These are phyloP conservation scores for Forbesichthys papilliferus DNA, from an alignment of 2,113 vertebrate species.

Conservation along the genomic window DNA sequence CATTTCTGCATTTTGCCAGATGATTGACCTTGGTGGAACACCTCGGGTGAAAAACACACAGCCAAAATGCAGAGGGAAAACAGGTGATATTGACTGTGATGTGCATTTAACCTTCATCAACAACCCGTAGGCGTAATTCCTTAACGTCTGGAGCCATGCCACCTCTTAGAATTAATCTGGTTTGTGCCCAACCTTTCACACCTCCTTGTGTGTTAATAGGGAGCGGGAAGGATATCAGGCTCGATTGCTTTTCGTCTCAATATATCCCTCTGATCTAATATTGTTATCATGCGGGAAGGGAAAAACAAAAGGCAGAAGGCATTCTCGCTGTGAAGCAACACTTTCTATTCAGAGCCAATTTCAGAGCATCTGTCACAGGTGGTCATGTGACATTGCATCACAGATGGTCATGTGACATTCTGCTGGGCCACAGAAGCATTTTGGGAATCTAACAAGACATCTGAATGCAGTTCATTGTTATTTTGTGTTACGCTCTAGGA, in stretches of 20 bases:
- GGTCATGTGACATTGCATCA: slow-evolving; percentile 23
- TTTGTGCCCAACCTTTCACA: not conserved
- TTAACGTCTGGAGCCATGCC: slow-evolving; percentile 1
- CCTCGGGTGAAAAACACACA: slow-evolving; percentile 1
- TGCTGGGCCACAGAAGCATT: slow-evolving; percentile 14
- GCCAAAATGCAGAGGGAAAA: slow-evolving; percentile 25
- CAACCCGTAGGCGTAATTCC: slow-evolving; percentile 8
- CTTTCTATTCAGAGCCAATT: slow-evolving; percentile 32
- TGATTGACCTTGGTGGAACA: no score
- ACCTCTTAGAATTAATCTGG: slow-evolving; percentile 17
- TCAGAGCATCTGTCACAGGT: slow-evolving; percentile 43
- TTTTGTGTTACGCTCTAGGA: slow-evolving; percentile 4
- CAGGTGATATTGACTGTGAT: slow-evolving; percentile 14
- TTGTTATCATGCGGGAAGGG: slow-evolving; percentile 22
- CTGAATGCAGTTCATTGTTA: slow-evolving; percentile 29
- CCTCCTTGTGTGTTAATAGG: not conserved
- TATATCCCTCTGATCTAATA: slow-evolving; percentile 40
- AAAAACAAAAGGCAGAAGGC: slow-evolving; percentile 43
- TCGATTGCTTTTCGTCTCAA: slow-evolving; percentile 29
- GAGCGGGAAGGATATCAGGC: slow-evolving; percentile 1
- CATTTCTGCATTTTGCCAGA: no score
- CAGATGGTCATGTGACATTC: not conserved
- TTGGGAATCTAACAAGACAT: slow-evolving; percentile 29
- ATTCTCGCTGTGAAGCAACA: slow-evolving; percentile 29
- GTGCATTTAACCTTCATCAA: slow-evolving; percentile 32